Base-by-base conservation (phyloP, 1,140 invertebrate species). In the Diorhabda sublineata region DNA sequence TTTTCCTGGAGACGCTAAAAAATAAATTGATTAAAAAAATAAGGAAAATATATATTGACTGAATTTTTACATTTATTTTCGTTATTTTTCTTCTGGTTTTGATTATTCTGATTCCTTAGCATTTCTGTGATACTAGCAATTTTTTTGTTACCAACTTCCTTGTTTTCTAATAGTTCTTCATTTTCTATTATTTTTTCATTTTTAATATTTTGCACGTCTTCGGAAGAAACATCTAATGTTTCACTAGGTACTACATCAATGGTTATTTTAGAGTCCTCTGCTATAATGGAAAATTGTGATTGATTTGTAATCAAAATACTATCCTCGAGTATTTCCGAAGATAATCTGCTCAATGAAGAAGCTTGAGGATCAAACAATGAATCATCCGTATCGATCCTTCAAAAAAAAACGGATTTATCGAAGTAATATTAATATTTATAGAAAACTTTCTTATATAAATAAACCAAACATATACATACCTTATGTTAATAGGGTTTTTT, bases 1-100 rank as follows among this genome's bases (percentile, higher is more conserved):
- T 81, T 85, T 86, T 4, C 82, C 82, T 9, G 85, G 77, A 8
- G 69, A 61, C 4, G 8, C 70, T 75, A 56, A 70, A 68, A 52
- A n/a, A 52, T 8, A 2, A 52, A 52, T 52, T 3, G 2, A 52
- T 2, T n/a, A 8, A 52, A 52, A 52, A 52, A 2, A 3, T 2
- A 52, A 52, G 4, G 6, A 52, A 4, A 52, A 52, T n/a, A 4
- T 52, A 26, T 26, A 26, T 26, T 26, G 1, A 26, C 26, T 26
- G 47, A 6, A 52, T 8, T 8, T 52, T 4, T 52, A 52, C 47
- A 6, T 52, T 52, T 52, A 2, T 52, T 6, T n/a, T 52, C 47
- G 6, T 6, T 52, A 52, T 6, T 52, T 3, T 52, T n/a, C n/a
- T 52, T 52, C 47, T 52, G 47, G 2, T n/a, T n/a, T 52, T 52